phyloP scores from a whole-genome alignment of 2,797 vertebrate genomes.

The Manis javanica region DNA sequence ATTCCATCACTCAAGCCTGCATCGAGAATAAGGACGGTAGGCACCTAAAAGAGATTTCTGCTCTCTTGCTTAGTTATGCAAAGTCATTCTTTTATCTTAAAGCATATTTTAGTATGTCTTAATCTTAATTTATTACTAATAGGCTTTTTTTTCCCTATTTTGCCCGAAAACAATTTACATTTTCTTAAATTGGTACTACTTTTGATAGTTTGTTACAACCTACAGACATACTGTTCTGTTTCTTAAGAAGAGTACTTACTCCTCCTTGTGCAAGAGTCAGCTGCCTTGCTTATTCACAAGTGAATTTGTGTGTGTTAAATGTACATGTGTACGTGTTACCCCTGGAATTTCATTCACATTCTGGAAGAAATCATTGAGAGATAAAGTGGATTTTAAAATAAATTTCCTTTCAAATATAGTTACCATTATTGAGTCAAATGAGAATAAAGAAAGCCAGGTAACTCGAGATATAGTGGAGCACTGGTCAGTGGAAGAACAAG shows the following conservation, averaged over 20 bases:
- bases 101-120: conserved; percentile 6
- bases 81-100: conserved; percentile 35
- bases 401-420: conserved; percentile 87
- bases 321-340: neutral
- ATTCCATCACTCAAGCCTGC: conserved; percentile 93
- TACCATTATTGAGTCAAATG: conserved; percentile 90
- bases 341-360: conserved; percentile 49
- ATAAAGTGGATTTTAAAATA: conserved; percentile 72
- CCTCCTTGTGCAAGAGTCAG: neutral
- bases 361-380: conserved; percentile 37
- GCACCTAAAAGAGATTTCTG: conserved; percentile 74
- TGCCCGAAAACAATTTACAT: neutral
- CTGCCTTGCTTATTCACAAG: neutral
- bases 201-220: conserved; percentile 11
- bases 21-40: conserved; percentile 92
- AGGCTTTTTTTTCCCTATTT: neutral
- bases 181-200: conserved; percentile 36
- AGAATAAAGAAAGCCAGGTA: conserved; percentile 91
- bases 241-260: neutral
- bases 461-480: conserved; percentile 90
- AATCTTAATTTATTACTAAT: conserved; percentile 2
- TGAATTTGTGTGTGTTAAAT: conserved; percentile 1
- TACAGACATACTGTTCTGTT: neutral
- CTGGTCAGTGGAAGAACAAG: conserved; percentile 96
- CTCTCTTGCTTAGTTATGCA: neutral